Base-by-base conservation (phyloP, 2,888 invertebrate genomes). In the Acronicta psi region DNA sequence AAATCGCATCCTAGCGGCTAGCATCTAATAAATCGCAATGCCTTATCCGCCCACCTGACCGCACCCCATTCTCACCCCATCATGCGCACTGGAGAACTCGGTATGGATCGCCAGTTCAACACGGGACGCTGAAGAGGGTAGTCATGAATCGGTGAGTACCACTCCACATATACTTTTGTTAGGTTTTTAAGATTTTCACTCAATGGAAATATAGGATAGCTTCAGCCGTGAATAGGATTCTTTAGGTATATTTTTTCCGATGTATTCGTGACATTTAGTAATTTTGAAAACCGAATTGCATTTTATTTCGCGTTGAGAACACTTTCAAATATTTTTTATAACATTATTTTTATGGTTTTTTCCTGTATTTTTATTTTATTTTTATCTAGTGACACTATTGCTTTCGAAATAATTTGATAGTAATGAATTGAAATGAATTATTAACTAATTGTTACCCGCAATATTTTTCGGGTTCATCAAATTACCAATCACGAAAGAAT, bases 71-170 rank as follows among this genome's bases (percentile, higher is more conserved):
- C 57, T 71, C 77, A 79, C 75, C 79, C 75, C 82, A 82, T 73
- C 91, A 89, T 90, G 92, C 92, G 92, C 92, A 91, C 18, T 85
- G 75, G 69, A 64, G 45, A 54, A 57, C 73, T 55, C 42, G 18
- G 79, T 86, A 87, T 86, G 47, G 87, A 87, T 87, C 85, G 85
- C 38, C 79, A 87, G 87, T 86, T 58, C 56, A 37, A 65, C 66
- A 42, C 54, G 46, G 70, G 70, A 66, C 67, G 59, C 58, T 52
- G 69, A 42, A 38, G 47, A 50, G 60, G 70, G 64, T 60, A 75
- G 74, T 68, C 71, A 86, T 86, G 87, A 65, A 75, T 57, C 84
- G 87, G 87, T 87, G 25, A 87, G 87, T 84, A 20, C 13, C 0
- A 0, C 45, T 17, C 14, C 2, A 16, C 8, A 11, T 20, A 20